Percentiles rank a stretch among this genome's conserved stretches.
These are phyloP conservation scores for Falcaria lacertinaria DNA, from an alignment of 2,888 invertebrate species.

Conservation along the genomic window DNA sequence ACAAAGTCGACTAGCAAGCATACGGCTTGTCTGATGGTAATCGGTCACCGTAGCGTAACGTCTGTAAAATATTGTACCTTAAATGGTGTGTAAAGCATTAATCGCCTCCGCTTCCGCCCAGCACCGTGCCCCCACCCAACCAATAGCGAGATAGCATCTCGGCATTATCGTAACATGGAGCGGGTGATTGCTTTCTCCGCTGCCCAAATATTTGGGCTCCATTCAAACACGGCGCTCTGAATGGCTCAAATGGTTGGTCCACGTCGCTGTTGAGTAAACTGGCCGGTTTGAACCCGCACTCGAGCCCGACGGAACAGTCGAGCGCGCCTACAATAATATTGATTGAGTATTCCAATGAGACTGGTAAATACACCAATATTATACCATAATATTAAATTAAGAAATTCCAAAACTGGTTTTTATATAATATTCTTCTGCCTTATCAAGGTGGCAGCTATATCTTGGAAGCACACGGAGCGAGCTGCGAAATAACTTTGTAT, in stretches of 20 bases:
- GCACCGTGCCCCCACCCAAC: background rate
- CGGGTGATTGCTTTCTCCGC: conserved; percentile 13
- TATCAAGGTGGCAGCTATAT: too few species aligned
- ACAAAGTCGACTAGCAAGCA: too few species aligned
- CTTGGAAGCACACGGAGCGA: too few species aligned
- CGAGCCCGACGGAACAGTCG: background rate
- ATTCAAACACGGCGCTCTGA: background rate
- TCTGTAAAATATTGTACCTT: too few species aligned
- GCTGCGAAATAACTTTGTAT: too few species aligned
- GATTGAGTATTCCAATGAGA: background rate
- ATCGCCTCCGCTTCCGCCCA: background rate
- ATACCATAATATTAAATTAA: too few species aligned
- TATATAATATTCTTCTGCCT: too few species aligned
- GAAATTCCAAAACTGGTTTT: too few species aligned
- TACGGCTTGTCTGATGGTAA: too few species aligned
- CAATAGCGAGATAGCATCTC: conserved; percentile 3
- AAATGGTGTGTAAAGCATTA: too few species aligned
- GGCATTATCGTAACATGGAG: conserved; percentile 3
- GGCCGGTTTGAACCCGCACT: background rate
- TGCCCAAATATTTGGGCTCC: background rate
- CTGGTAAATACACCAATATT: background rate
- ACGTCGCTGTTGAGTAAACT: background rate
- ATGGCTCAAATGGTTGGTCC: background rate
- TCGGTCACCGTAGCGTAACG: too few species aligned
- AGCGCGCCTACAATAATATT: background rate